phyloP scores from a whole-genome alignment of 2,888 invertebrate genomes.

The Hirtodrosophila confusa region DNA sequence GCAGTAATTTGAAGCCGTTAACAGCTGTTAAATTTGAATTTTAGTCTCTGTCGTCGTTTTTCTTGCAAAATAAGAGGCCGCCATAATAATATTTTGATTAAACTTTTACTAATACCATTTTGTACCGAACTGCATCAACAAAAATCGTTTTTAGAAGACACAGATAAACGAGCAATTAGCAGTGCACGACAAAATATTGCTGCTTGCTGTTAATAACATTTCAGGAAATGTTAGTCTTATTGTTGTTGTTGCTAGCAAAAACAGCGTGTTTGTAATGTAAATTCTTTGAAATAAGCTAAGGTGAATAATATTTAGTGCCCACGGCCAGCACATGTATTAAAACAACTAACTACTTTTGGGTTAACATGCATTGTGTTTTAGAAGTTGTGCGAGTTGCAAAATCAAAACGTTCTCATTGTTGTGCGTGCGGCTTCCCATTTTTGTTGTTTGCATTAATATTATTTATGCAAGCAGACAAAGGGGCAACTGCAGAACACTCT shows the following conservation, averaged over 20 bases:
- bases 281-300: slow-evolving; percentile 71
- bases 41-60: too few species aligned
- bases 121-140: too few species aligned
- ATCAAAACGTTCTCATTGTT: slow-evolving; percentile 4
- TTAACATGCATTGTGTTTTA: not conserved
- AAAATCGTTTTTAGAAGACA: too few species aligned
- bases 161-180: too few species aligned
- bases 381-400: not conserved
- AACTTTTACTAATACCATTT: too few species aligned
- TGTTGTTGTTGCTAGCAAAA: slow-evolving; percentile 37
- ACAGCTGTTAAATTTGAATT: too few species aligned
- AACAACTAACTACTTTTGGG: not conserved
- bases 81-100: too few species aligned
- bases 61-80: too few species aligned
- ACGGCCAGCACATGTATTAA: not conserved
- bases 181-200: too few species aligned
- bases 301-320: slow-evolving; percentile 45
- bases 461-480: slow-evolving; percentile 1
- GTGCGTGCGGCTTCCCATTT: slow-evolving; percentile 12
- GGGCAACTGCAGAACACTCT: not conserved
- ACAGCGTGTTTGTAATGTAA: slow-evolving; percentile 70
- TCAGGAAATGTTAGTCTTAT: not conserved
- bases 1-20: too few species aligned
- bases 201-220: too few species aligned
- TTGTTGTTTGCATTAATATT: slow-evolving; percentile 21